Evolutionary conservation across 2,888 invertebrate genomes (phyloP).

Genomic region (Mythimna impura): DNA sequence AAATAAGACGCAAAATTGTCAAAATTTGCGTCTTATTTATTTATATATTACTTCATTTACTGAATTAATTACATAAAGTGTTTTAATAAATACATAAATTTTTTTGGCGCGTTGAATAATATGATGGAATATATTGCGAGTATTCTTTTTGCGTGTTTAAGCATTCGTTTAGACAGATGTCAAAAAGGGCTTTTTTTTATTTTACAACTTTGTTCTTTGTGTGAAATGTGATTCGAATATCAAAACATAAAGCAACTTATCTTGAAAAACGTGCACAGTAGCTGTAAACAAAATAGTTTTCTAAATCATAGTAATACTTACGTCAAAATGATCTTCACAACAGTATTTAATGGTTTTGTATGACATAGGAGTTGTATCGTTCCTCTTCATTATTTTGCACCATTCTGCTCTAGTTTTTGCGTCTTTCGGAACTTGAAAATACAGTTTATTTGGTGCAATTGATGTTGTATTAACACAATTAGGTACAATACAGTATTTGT

Average conservation of each 20-base stretch:
- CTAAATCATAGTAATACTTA: constrained; percentile 22
- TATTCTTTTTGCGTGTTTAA: too few relatives aligned
- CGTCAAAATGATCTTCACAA: constrained; percentile 45
- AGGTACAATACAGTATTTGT: constrained; percentile 37
- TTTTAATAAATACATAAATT: too few relatives aligned
- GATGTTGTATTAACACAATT: constrained; percentile 32
- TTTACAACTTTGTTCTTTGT: too few relatives aligned
- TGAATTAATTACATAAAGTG: too few relatives aligned
- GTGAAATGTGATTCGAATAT: background rate
- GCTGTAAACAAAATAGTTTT: background rate
- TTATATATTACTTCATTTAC: too few relatives aligned
- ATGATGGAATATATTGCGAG: too few relatives aligned
- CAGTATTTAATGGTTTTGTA: constrained; percentile 24
- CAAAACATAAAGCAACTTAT: background rate
- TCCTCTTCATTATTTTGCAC: constrained; percentile 28
- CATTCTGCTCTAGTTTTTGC: constrained; percentile 23
- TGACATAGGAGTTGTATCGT: constrained; percentile 26
- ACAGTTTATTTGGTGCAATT: constrained; percentile 29
- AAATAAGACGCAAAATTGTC: too few relatives aligned
- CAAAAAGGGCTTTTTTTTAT: too few relatives aligned
- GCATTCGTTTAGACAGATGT: too few relatives aligned
- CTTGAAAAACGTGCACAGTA: background rate
- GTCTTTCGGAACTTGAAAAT: constrained; percentile 27
- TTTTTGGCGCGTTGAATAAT: too few relatives aligned
- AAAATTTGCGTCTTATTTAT: too few relatives aligned